Base-by-base conservation (phyloP, 2,888 invertebrate species). In the Cartodere bifasciata region DNA sequence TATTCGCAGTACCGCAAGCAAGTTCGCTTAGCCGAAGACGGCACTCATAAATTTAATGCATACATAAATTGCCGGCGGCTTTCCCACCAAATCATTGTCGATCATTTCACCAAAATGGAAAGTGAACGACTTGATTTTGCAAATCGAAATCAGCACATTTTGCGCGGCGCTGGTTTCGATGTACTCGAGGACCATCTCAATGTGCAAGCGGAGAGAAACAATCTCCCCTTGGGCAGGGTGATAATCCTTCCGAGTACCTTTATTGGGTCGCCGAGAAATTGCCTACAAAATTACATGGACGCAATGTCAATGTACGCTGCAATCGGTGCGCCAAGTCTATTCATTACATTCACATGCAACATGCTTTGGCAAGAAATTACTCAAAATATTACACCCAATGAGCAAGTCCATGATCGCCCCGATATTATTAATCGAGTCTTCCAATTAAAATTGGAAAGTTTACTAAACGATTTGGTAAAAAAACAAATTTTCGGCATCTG, bases 281-380 rank as follows among this genome's bases (percentile, higher is more conserved):
- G 21, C 4, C 17, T 16, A n/a, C 12, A 33, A 25, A 34, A 29
- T 15, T 38, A 32, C 31, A 15, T 33, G 10, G 41, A 41, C 13
- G 38, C 37, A 2, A 41, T 41, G 41, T 29, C 39, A 2, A 16
- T 6, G 21, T 31, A 1, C 2, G 29, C 2, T 14, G 38, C 27
- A 17, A 25, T 23, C 27, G 40, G 37, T 5, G 29, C 27, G 25
- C 43, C 41, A 4, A 9, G 13, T n/a, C 10, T 35, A 2, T 41
- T 43, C 16, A 32, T 41, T 4, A 41, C 42, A 2, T 29, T 42
- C n/a, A 39, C 41, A 1, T 42, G 41, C 23, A 42, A 42, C 21
- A 38, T 36, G 1, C 13, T 31, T 15, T 42, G 42, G 41, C 13
- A 9, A 3, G 40, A 42, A 22, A 40, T 42, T 5, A 15, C 16